Conservation (phyloP, 2,888 invertebrate species). For the Lampropteryx suffumata region DNA sequence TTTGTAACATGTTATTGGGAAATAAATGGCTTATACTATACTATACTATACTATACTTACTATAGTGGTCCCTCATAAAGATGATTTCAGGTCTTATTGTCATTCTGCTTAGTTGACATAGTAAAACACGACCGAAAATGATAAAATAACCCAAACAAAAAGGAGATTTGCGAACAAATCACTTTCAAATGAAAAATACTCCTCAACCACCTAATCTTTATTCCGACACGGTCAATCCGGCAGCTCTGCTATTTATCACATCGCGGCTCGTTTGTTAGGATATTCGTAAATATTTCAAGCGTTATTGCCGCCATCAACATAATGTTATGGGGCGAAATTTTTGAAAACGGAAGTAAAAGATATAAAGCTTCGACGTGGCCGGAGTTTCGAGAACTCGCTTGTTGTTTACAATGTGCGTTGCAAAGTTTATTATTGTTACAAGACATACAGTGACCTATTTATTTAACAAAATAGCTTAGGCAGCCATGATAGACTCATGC, state of each 20-base stretch:
- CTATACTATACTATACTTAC: too few relatives aligned
- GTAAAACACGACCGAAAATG: too few relatives aligned
- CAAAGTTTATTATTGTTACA: slow-evolving; percentile 23
- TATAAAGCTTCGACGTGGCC: slow-evolving; percentile 70
- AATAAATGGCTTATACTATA: too few relatives aligned
- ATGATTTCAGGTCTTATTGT: too few relatives aligned
- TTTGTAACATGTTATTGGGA: too few relatives aligned
- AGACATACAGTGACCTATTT: neutral
- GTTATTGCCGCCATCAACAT: slow-evolving; percentile 81
- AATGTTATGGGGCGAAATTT: slow-evolving; percentile 80
- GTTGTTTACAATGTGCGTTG: slow-evolving; percentile 56
- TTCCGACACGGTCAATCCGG: slow-evolving; percentile 73
- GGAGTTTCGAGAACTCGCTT: slow-evolving; percentile 35
- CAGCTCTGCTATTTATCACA: slow-evolving; percentile 72
- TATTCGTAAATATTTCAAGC: slow-evolving; percentile 82
- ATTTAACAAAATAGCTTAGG: neutral
- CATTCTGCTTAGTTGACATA: too few relatives aligned
- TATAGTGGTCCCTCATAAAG: too few relatives aligned
- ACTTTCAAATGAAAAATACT: slow-evolving; percentile 12
- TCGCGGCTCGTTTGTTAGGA: slow-evolving; percentile 73
- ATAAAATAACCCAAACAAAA: too few relatives aligned
- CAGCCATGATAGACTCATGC: too few relatives aligned
- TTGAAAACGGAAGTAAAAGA: slow-evolving; percentile 80
- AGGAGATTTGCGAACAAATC: slow-evolving; percentile 6
- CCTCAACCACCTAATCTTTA: slow-evolving; percentile 54